Evolutionary conservation across 1,140 invertebrate species (phyloP).

Genomic region (Aphis craccivora): DNA sequence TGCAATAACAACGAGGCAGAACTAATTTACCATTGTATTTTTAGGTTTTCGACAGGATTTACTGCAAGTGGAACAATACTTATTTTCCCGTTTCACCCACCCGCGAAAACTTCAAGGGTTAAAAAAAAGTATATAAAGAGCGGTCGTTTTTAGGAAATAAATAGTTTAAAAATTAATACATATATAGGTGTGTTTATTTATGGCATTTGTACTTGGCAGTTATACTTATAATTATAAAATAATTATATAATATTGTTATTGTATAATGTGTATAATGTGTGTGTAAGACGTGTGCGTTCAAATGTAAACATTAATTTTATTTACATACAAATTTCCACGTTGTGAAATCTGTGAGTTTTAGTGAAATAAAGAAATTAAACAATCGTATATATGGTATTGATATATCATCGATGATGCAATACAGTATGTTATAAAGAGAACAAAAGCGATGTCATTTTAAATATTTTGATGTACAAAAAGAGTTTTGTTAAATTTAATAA

Average conservation of each 20-base stretch:
- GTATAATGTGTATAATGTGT: too few relatives aligned
- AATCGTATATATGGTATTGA: neutral
- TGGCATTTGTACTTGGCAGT: neutral
- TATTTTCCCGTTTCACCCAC: neutral
- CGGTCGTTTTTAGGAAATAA: neutral
- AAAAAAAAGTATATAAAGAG: neutral
- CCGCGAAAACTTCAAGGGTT: neutral
- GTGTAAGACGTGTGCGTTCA: neutral
- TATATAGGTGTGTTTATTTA: neutral
- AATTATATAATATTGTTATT: neutral
- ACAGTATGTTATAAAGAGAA: neutral
- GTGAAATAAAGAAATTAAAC: neutral
- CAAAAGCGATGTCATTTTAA: neutral
- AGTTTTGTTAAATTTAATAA: neutral
- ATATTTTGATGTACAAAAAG: neutral
- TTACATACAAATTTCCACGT: neutral
- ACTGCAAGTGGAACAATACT: neutral
- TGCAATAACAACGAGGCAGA: constrained; percentile 21
- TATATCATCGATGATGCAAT: neutral
- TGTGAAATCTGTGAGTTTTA: neutral
- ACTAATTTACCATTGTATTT: constrained; percentile 26
- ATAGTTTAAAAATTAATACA: neutral
- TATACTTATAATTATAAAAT: neutral
- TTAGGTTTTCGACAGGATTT: neutral
- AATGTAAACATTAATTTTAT: neutral